Evolutionary conservation across 2,888 invertebrate genomes (phyloP).

Genomic region (Noctua pronuba): DNA sequence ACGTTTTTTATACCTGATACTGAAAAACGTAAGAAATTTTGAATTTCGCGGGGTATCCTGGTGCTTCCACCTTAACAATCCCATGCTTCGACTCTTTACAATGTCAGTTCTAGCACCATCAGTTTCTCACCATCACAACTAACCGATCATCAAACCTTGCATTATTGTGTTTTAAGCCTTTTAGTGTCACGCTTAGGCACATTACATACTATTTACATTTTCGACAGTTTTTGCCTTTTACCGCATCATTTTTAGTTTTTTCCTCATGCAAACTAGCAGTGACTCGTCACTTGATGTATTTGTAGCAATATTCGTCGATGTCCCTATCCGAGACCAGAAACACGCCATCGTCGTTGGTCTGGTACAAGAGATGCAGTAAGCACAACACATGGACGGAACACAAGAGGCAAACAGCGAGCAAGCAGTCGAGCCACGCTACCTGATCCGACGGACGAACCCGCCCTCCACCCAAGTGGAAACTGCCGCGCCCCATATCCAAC

Average conservation of each 20-base stretch:
- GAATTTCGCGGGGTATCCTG: no score
- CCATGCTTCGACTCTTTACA: constrained; percentile 56
- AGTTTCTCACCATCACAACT: constrained; percentile 55
- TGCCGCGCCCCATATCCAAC: constrained; percentile 82
- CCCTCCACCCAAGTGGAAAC: constrained; percentile 88
- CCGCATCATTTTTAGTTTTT: constrained; percentile 42
- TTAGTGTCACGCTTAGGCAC: constrained; percentile 51
- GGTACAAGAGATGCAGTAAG: constrained; percentile 91
- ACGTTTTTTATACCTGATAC: no score
- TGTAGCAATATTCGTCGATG: constrained; percentile 83
- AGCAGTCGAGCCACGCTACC: constrained; percentile 95
- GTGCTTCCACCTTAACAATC: constrained; percentile 4
- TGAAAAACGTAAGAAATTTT: no score
- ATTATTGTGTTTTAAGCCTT: constrained; percentile 34
- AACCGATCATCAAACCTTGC: constrained; percentile 42
- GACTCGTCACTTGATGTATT: constrained; percentile 75
- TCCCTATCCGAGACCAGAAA: constrained; percentile 80
- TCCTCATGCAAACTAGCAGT: constrained; percentile 69
- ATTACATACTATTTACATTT: constrained; percentile 61
- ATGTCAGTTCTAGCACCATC: constrained; percentile 65
- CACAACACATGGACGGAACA: constrained; percentile 92
- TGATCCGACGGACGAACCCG: constrained; percentile 93
- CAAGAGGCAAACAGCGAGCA: constrained; percentile 92
- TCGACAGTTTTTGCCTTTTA: constrained; percentile 54
- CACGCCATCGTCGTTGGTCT: constrained; percentile 72